Percentiles rank a stretch among this genome's conserved stretches.
Conservation (phyloP, 2,888 invertebrate genomes). For the Scelioninae gen. 2 region DNA sequence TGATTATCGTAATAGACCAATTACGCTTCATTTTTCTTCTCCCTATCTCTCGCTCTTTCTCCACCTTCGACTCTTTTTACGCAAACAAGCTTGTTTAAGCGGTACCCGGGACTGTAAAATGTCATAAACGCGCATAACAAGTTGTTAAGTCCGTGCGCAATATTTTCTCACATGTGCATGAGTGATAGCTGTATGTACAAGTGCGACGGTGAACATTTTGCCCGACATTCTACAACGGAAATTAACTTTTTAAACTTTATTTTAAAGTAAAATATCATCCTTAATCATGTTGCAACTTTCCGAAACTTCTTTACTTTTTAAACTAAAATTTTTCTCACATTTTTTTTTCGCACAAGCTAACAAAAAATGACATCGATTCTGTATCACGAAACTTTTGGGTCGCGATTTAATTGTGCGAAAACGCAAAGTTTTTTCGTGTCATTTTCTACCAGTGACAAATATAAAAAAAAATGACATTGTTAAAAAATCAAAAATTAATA, state of each 20-base stretch:
- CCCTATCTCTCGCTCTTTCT: too few relatives aligned
- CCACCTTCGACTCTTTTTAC: too few relatives aligned
- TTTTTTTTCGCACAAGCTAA: too few relatives aligned
- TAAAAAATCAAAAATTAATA: too few relatives aligned
- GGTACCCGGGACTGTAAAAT: constrained; percentile 27
- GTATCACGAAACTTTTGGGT: too few relatives aligned
- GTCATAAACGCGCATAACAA: constrained; percentile 42
- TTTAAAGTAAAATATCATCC: constrained; percentile 38
- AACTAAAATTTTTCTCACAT: constrained; percentile 22
- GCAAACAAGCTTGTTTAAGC: constrained; percentile 22
- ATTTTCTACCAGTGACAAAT: too few relatives aligned
- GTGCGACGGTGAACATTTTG: constrained; percentile 5
- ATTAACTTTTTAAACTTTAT: constrained; percentile 42
- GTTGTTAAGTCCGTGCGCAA: constrained; percentile 33
- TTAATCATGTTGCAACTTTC: constrained; percentile 38
- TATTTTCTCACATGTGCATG: constrained; percentile 32
- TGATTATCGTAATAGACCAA: constrained; percentile 34
- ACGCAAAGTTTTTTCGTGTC: too few relatives aligned
- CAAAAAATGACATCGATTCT: too few relatives aligned
- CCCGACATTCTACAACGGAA: constrained; percentile 8
- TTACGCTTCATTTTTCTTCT: constrained; percentile 16
- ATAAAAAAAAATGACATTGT: too few relatives aligned
- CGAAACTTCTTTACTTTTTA: constrained; percentile 24
- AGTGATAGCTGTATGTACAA: constrained; percentile 42
- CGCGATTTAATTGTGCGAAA: constrained; percentile 92